Evolutionary conservation across 2,113 vertebrate species (phyloP).

Genomic region (Naja naja): DNA sequence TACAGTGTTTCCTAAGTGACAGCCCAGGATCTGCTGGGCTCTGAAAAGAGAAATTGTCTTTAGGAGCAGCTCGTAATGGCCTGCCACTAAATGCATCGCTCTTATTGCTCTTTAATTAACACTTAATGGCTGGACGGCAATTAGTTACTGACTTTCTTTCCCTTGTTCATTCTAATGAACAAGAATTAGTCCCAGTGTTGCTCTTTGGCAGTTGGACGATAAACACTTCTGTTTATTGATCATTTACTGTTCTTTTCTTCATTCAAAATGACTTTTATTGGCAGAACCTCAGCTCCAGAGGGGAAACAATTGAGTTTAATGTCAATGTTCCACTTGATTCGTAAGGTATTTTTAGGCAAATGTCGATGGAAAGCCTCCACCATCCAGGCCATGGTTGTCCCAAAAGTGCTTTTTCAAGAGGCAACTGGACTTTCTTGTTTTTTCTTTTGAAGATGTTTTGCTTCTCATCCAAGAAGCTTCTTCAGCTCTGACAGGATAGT

Average conservation of each 20-base stretch:
- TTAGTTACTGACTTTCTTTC: constrained; percentile 53
- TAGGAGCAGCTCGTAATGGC: constrained; percentile 46
- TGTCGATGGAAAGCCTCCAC: no score
- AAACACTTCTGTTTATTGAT: constrained; percentile 62
- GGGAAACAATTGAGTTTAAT: constrained; percentile 70
- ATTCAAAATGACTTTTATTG: constrained; percentile 72
- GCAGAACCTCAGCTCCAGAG: constrained; percentile 65
- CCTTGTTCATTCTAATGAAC: constrained; percentile 11
- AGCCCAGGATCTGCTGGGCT: constrained; percentile 28
- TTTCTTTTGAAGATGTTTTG: no score
- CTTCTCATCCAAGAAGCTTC: no score
- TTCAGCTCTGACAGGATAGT: no score
- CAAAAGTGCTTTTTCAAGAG: no score
- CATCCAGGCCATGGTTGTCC: no score
- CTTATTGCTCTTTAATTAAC: constrained; percentile 60
- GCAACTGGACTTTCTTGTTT: no score
- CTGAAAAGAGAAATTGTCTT: not conserved
- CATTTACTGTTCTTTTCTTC: constrained; percentile 64
- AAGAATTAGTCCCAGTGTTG: constrained; percentile 51
- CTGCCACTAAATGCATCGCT: constrained; percentile 38
- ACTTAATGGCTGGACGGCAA: constrained; percentile 66
- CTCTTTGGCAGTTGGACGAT: constrained; percentile 55
- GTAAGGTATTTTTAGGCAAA: constrained; percentile 67
- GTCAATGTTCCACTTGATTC: constrained; percentile 73
- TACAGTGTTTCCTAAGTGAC: not conserved